Base-by-base conservation (phyloP, 2,888 invertebrate species). In the Epiblema foenella region DNA sequence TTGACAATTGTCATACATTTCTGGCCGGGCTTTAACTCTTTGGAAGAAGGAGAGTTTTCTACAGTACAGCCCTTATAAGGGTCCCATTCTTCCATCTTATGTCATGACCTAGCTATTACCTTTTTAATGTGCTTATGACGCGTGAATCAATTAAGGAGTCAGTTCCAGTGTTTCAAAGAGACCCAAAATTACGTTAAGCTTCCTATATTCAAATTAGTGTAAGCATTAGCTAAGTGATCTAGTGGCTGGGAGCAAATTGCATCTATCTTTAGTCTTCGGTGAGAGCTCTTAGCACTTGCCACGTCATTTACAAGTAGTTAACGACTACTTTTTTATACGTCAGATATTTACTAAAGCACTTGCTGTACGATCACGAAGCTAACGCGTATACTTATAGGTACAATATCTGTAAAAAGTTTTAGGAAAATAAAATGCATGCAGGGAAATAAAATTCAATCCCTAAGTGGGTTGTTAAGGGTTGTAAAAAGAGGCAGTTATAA, bases 141-240 rank as follows among this genome's bases (percentile, higher is more conserved):
- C 18, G 18, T 11, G 9, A 29, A n/a, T 60, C 24, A 60, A 60
- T 24, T 29, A 10, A 39, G 15, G 11, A 64, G 52, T 54, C 52
- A 20, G n/a, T 64, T 54, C 11, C 9, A 39, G 12, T 37, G 64
- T 20, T 15, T 64, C 64, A 54, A 64, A 64, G 64, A 54, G 39
- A 24, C 24, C 20, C 39, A 33, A 49, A 46, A 57, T 58, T 33
- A 17, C 12, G 60, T 70, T 65, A 65, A 33, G 46, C 54, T 59
- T 70, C 39, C 39, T 39, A 69, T 64, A 70, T 70, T 70, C 54
- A 59, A 46, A 70, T 70, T 70, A 66, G 59, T 17, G 65, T 9
- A 52, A 60, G 70, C 70, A 70, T 65, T 60, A 70, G 70, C 70
- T 66, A 70, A 70, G 70, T 70, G 70, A 20, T 59, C 63, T 69